These are phyloP conservation scores for Dromiciops gliroides DNA, from an alignment of 2,113 vertebrate genomes.

Conservation along the genomic window DNA sequence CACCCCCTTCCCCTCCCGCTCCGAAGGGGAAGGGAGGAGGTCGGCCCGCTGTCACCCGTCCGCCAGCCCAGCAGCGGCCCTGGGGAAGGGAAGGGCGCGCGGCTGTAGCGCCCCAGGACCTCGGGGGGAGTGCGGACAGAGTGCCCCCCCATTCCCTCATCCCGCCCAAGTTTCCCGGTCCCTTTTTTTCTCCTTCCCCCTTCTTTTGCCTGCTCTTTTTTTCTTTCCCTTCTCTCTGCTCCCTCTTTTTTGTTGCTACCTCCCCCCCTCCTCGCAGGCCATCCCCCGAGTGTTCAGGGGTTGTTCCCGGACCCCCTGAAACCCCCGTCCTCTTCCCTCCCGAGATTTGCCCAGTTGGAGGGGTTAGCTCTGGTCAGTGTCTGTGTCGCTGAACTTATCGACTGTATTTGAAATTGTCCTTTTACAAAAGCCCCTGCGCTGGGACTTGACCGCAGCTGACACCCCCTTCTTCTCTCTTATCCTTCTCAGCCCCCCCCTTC, in stretches of 20 bases:
- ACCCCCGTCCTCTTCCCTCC: slow-evolving; percentile 56
- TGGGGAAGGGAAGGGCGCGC: slow-evolving; percentile 65
- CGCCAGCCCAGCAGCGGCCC: slow-evolving; percentile 63
- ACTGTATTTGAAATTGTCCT: slow-evolving; percentile 24
- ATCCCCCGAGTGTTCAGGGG: slow-evolving; percentile 62
- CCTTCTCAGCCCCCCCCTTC: slow-evolving; percentile 17
- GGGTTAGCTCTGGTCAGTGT: slow-evolving; percentile 14
- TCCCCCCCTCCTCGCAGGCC: slow-evolving; percentile 59
- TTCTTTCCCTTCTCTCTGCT: not conserved
- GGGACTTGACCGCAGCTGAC: slow-evolving; percentile 62
- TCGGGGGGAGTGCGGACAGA: not conserved
- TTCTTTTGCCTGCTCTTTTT: slow-evolving; percentile 46
- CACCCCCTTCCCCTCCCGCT: slow-evolving; percentile 63
- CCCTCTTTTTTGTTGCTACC: slow-evolving; percentile 64
- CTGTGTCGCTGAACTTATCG: slow-evolving; percentile 66
- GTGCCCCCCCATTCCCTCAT: slow-evolving; percentile 15
- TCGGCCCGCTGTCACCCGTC: slow-evolving; percentile 74
- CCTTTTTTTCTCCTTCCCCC: slow-evolving; percentile 57
- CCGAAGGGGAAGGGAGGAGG: slow-evolving; percentile 76
- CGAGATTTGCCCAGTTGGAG: not conserved
- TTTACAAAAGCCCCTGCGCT: slow-evolving; percentile 21
- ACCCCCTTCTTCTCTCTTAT: slow-evolving; percentile 59
- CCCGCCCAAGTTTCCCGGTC: slow-evolving; percentile 39
- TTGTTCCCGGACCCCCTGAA: slow-evolving; percentile 36
- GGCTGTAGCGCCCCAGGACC: not conserved